A percentile compares a stretch with the other conserved stretches of the same genome.
phyloP scores from a whole-genome alignment of 2,113 vertebrate genomes.

The Smithornis capensis region DNA sequence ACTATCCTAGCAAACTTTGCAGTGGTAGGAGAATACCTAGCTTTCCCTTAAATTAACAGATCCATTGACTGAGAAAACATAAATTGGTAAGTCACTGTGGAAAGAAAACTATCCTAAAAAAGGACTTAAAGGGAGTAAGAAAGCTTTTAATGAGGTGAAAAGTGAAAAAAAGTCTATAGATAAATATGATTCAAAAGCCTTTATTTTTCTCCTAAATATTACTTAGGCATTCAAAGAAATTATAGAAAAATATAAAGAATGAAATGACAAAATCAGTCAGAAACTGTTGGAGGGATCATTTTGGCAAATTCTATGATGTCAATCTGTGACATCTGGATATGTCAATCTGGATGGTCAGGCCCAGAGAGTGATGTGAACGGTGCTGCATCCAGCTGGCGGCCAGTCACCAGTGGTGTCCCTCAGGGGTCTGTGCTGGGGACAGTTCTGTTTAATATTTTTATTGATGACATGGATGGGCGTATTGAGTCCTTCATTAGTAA shows the following conservation, averaged over 20 bases:
- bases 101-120: not conserved
- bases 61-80: not conserved
- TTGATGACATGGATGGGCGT: too few relatives aligned
- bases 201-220: not conserved
- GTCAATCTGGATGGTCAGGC: too few relatives aligned
- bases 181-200: not conserved
- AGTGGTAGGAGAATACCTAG: not conserved
- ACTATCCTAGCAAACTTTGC: not conserved
- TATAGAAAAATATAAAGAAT: not conserved
- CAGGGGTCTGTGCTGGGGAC: too few relatives aligned
- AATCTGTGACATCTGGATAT: not conserved
- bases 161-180: not conserved
- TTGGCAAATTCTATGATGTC: not conserved
- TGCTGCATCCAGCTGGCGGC: too few relatives aligned
- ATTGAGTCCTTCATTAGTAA: too few relatives aligned
- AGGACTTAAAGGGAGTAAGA: not conserved
- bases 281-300: not conserved
- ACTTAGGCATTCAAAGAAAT: not conserved
- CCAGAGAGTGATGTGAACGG: too few relatives aligned
- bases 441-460: too few relatives aligned
- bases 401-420: too few relatives aligned
- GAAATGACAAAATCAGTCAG: not conserved
- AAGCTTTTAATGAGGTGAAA: not conserved
- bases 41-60: not conserved
- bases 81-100: not conserved